Evolutionary conservation across 2,888 invertebrate species (phyloP), one percentile per base, ranked within the genome.

Genomic region (Dysmachus trigonus): DNA sequence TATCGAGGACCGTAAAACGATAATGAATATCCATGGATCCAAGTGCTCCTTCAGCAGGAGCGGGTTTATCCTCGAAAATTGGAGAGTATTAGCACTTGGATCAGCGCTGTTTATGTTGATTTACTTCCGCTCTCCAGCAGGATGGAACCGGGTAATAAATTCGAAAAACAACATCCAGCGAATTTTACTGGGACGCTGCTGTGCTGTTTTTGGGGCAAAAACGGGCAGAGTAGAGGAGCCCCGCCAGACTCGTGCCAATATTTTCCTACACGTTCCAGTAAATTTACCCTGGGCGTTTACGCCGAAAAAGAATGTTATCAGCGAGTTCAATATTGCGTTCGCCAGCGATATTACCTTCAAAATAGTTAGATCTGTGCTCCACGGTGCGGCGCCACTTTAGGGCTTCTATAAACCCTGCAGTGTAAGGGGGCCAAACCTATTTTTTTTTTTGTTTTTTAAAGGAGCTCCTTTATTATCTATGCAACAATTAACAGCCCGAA

Each of bases 141-240:
- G 81, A 81, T 81, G 62, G 53, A 81, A 47, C 33, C 33, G 47
- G 81, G 81, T 81, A 81, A 81, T 81, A 81, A 81, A 81, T 81
- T 81, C 81, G 27, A 27, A 81, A 81, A 53, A 81, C 53, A 81
- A 81, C 81, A 81, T 53, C 53, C 31, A 81, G 81, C 81, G n/a
- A 81, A 81, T 53, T 81, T 22, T 62, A n/a, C 33, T 81, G 35
- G 81, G n/a, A 81, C 15, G 15, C 15, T 53, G 51, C 13, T 30
- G 33, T n/a, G n/a, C n/a, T n/a, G n/a, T n/a, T n/a, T n/a, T n/a
- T n/a, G n/a, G n/a, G n/a, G n/a, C n/a, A 10, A 81, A 62, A 53
- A 53, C 31, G 33, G 18, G 38, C 6, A 8, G 38, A 8, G n/a
- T n/a, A n/a, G 6, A 33, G 27, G 15, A 76, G 62, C 41, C 41